A percentile compares a stretch with the other conserved stretches of the same genome.
Evolutionary conservation across 2,888 invertebrate species (phyloP).

Genomic region (Tromatobia lineatoria): DNA sequence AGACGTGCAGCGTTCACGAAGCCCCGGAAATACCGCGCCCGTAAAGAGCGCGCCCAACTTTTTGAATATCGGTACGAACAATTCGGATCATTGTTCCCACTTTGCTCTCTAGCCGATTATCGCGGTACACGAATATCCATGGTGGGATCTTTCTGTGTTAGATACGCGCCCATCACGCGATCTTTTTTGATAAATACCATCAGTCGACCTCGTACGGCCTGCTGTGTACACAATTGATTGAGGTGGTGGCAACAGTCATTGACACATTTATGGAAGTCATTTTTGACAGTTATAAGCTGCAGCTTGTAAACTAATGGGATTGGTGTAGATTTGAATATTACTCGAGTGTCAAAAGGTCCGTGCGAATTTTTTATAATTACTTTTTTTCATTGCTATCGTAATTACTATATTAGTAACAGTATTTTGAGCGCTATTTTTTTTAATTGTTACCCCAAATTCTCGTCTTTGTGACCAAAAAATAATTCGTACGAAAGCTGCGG

Average conservation of each 20-base stretch:
- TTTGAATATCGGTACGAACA: conserved; percentile 75
- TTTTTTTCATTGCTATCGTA: no score
- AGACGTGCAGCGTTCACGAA: conserved; percentile 75
- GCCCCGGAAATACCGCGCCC: conserved; percentile 84
- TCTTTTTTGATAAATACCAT: neutral
- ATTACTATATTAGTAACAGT: no score
- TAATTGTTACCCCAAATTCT: no score
- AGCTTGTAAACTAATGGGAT: neutral
- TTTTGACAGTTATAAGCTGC: neutral
- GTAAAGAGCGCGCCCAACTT: conserved; percentile 78
- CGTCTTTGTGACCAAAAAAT: no score
- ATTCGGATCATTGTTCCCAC: conserved; percentile 73
- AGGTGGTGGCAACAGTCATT: neutral
- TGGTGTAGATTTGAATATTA: no score
- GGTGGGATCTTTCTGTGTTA: neutral
- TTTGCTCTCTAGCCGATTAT: conserved; percentile 11
- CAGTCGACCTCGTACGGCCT: conserved; percentile 2
- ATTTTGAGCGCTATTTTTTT: no score
- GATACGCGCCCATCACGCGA: neutral
- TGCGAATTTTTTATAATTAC: no score
- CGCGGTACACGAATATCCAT: neutral
- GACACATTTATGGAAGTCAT: neutral
- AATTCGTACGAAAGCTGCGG: no score
- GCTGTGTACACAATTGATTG: conserved; percentile 12
- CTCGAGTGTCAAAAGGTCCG: no score